Evolutionary conservation across 35 echinoderm and acorn worm genomes (phyloP).

Genomic region (Strongylocentrotus purpuratus): DNA sequence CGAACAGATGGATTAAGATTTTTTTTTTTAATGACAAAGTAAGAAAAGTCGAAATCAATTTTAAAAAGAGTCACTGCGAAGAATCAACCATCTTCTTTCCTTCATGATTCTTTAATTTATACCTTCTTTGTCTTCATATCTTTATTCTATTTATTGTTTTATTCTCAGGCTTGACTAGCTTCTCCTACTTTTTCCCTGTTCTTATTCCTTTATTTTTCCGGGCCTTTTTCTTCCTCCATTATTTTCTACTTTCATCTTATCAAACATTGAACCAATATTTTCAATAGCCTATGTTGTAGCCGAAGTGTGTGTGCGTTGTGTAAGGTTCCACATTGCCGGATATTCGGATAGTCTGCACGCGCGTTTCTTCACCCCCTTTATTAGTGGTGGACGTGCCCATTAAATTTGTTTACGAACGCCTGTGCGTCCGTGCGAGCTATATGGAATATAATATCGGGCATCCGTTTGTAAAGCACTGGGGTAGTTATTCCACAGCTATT

Average conservation of each 20-base stretch:
- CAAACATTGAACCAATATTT: background rate
- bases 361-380: slow-evolving; percentile 17
- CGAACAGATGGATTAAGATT: no score
- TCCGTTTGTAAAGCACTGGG: background rate
- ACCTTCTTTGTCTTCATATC: background rate
- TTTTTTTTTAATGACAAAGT: no score
- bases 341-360: slow-evolving; percentile 20
- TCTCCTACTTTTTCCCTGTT: background rate
- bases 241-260: background rate
- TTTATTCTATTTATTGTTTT: background rate
- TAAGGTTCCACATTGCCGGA: background rate
- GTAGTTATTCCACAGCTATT: background rate
- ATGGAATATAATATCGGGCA: slow-evolving; percentile 22
- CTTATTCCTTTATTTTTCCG: background rate
- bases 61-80: no score
- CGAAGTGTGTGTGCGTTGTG: background rate
- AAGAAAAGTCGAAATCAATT: no score
- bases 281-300: background rate
- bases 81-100: background rate
- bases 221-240: no score
- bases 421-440: background rate
- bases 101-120: background rate
- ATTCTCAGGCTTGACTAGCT: background rate
- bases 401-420: background rate
- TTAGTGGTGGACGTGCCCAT: slow-evolving; percentile 4